Percentiles rank a stretch among this genome's conserved stretches.
phyloP scores from a whole-genome alignment of 2,797 vertebrate genomes.

The Myripristis murdjan region DNA sequence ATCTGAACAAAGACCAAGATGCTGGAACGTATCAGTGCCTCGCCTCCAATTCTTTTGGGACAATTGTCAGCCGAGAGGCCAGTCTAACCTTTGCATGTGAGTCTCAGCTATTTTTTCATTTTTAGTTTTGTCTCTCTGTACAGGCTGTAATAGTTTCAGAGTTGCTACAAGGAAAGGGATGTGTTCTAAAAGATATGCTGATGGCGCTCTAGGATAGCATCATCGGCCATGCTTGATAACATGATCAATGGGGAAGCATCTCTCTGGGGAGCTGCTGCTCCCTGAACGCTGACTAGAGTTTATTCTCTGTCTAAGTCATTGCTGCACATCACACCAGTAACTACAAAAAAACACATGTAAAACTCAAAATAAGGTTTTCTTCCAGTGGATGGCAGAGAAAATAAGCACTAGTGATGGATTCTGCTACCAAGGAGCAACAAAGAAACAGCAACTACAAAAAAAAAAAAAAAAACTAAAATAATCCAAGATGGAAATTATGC shows the following conservation, averaged over 20 bases:
- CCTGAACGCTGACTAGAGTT: conserved; percentile 37
- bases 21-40: conserved; percentile 95
- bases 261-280: conserved; percentile 46
- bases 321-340: conserved; percentile 42
- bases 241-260: conserved; percentile 57
- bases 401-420: conserved; percentile 4
- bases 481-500: background rate
- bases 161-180: conserved; percentile 15
- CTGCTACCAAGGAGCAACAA: conserved; percentile 5
- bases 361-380: conserved; percentile 13
- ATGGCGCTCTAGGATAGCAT: conserved; percentile 22
- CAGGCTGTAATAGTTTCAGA: conserved; percentile 27
- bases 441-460: conserved; percentile 9
- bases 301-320: conserved; percentile 21
- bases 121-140: conserved; percentile 26
- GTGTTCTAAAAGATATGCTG: conserved; percentile 27
- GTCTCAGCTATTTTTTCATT: conserved; percentile 68
- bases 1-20: conserved; percentile 92
- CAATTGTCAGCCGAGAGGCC: conserved; percentile 94
- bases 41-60: conserved; percentile 94
- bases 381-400: conserved; percentile 16
- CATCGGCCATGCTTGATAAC: conserved; percentile 35
- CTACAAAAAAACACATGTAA: conserved; percentile 6
- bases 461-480: background rate
- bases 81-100: conserved; percentile 97